Percentiles rank a stretch among this genome's conserved stretches.
Conservation (phyloP, 2,888 invertebrate species). For the Drosophila robusta region DNA sequence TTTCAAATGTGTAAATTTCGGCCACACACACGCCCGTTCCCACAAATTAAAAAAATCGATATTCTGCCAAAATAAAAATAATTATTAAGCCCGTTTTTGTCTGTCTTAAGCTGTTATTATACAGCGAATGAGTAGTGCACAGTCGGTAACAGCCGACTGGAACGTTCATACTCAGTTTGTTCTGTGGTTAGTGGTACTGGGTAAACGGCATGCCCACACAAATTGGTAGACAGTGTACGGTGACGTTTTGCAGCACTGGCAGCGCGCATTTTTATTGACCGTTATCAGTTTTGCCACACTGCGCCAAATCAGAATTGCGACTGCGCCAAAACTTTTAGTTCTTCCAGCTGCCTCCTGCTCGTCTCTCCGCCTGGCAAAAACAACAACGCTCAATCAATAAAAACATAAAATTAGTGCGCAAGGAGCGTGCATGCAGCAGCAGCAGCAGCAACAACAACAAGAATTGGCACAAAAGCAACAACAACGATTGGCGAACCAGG, state of each 20-base stretch:
- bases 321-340: constrained; percentile 39
- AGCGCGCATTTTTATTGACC: constrained; percentile 1
- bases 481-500: constrained; percentile 11
- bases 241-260: constrained; percentile 18
- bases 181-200: not conserved
- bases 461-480: constrained; percentile 28
- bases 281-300: constrained; percentile 26
- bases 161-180: no score
- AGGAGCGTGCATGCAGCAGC: constrained; percentile 61
- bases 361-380: constrained; percentile 37
- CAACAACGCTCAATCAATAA: constrained; percentile 75
- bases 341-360: constrained; percentile 31
- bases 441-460: constrained; percentile 40
- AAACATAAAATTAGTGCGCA: constrained; percentile 75
- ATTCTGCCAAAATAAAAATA: no score
- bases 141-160: no score
- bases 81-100: no score
- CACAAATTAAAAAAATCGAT: no score
- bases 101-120: no score
- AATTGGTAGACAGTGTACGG: not conserved
- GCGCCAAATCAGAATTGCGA: constrained; percentile 28
- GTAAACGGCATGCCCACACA: not conserved
- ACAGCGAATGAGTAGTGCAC: no score
- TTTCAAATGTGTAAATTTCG: no score
- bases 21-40: no score